Conservation (phyloP, 2,113 vertebrate genomes). For the Saguinus midas region DNA sequence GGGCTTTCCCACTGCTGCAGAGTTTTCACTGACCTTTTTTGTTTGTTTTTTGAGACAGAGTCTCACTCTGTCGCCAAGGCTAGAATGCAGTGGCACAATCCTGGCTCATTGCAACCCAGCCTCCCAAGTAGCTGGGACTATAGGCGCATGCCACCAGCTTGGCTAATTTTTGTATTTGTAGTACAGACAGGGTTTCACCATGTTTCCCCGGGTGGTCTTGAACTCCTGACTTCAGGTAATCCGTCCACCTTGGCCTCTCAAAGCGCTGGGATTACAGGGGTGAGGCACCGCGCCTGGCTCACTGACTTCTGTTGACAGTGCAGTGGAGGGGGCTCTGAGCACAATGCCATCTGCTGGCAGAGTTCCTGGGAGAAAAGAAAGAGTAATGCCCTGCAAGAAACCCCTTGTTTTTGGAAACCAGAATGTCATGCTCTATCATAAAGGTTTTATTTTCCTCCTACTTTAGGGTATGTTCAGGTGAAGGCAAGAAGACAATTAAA, state of each 20-base stretch:
- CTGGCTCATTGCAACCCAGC: too few species aligned
- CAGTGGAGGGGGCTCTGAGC: slow-evolving; percentile 64
- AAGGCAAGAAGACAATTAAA: background rate
- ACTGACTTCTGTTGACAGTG: slow-evolving; percentile 72
- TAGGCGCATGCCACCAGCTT: too few species aligned
- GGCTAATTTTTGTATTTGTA: too few species aligned
- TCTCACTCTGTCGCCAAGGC: too few species aligned
- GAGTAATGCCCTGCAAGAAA: slow-evolving; percentile 60
- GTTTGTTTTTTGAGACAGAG: too few species aligned
- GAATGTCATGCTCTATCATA: slow-evolving; percentile 40
- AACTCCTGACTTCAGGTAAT: too few species aligned
- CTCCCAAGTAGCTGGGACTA: too few species aligned
- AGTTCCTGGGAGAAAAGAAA: slow-evolving; percentile 78
- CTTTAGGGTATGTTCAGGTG: background rate
- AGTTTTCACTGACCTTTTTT: slow-evolving; percentile 63
- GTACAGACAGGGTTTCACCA: too few species aligned
- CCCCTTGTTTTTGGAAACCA: slow-evolving; percentile 61
- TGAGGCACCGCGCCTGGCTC: background rate
- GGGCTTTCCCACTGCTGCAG: slow-evolving; percentile 55
- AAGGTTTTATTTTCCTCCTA: slow-evolving; percentile 46
- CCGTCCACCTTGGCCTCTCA: too few species aligned
- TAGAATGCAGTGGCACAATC: too few species aligned
- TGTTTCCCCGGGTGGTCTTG: too few species aligned
- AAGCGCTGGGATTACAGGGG: too few species aligned
- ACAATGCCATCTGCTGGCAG: slow-evolving; percentile 82